Percentiles rank a stretch among this genome's conserved stretches.
Conservation (phyloP, 2,888 invertebrate species). For the Aphrophora alni region DNA sequence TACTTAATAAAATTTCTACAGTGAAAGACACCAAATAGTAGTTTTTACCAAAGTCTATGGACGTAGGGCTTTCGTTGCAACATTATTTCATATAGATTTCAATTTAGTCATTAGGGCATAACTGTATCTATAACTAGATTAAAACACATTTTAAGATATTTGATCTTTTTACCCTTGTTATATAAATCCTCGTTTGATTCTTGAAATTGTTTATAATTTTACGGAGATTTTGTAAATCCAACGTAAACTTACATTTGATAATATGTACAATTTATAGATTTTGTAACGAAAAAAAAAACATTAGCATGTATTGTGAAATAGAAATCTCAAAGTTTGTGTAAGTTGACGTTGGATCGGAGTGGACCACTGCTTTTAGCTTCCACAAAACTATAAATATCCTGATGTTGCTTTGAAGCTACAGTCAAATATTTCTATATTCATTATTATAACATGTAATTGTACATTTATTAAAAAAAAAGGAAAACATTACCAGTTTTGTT, state of each 20-base stretch:
- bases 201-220: neutral
- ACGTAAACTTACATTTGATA: neutral
- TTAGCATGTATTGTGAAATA: neutral
- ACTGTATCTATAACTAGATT: no score
- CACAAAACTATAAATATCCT: neutral
- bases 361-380: slow-evolving; percentile 1
- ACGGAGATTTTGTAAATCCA: neutral
- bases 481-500: neutral
- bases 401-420: neutral
- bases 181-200: neutral
- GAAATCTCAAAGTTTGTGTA: neutral
- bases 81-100: no score
- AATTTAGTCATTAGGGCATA: no score
- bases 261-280: no score
- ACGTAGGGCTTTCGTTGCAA: no score
- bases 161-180: neutral
- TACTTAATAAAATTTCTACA: no score
- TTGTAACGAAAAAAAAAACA: neutral
- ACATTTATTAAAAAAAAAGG: neutral
- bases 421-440: neutral
- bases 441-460: neutral
- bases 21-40: no score
- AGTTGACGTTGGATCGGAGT: neutral
- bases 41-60: no score
- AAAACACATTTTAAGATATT: no score